A percentile compares a stretch with the other conserved stretches of the same genome.
Conservation (phyloP, 2,888 invertebrate species). For the Phlogophora meticulosa region DNA sequence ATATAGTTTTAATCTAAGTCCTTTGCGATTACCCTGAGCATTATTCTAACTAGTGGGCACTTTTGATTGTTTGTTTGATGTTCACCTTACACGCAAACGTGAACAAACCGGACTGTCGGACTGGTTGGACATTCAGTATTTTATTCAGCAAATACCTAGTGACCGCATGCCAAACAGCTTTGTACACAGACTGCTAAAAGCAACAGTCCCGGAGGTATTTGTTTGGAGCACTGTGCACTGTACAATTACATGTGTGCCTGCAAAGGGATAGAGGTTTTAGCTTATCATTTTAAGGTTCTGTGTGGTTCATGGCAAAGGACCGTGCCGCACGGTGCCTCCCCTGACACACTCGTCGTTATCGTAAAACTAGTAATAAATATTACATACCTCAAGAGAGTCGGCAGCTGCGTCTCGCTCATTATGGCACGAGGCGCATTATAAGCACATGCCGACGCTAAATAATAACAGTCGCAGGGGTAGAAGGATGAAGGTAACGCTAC, state of each 20-base stretch:
- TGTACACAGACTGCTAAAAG: conserved; percentile 34
- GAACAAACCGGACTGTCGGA: conserved; percentile 5
- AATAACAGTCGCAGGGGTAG: no score
- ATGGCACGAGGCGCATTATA: no score
- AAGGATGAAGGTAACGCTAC: no score
- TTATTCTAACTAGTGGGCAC: conserved; percentile 13
- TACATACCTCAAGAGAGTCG: background rate
- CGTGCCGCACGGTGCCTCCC: background rate
- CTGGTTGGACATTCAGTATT: conserved; percentile 25
- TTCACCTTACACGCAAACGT: conserved; percentile 46
- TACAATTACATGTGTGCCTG: conserved; percentile 2
- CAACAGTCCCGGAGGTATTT: conserved; percentile 36
- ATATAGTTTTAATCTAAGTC: conserved; percentile 27
- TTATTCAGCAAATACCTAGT: conserved; percentile 49
- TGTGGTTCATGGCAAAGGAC: background rate
- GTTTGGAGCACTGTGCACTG: conserved; percentile 10
- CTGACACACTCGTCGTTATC: background rate
- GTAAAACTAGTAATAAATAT: conserved; percentile 16
- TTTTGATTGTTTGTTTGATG: conserved; percentile 26
- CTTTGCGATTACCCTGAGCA: conserved; percentile 29
- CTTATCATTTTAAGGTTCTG: conserved; percentile 19
- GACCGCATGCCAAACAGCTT: conserved; percentile 35
- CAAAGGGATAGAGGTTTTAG: conserved; percentile 20
- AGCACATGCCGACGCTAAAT: no score
- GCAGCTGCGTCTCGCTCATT: background rate